Percentiles rank a stretch among this genome's conserved stretches.
Conservation (phyloP, 35 echinoderm and acorn worm genomes). For the Apostichopus parvimensis region DNA sequence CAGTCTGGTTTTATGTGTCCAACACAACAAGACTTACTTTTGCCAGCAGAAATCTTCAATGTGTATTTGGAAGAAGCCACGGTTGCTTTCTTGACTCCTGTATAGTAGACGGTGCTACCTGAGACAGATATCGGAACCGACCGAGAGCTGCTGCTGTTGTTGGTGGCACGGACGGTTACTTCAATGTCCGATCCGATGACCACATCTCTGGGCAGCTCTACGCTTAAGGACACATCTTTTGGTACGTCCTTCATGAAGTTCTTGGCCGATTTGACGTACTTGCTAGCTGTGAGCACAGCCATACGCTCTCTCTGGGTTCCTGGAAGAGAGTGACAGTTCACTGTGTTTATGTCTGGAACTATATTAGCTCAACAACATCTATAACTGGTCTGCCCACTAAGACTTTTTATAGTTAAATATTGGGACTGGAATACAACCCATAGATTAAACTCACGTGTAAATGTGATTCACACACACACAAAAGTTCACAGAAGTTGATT, state of each 20-base stretch:
- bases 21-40: slow-evolving; percentile 55
- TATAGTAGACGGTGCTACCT: slow-evolving; percentile 84
- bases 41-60: slow-evolving; percentile 46
- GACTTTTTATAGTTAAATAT: too few species aligned
- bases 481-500: too few species aligned
- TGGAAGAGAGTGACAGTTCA: background rate
- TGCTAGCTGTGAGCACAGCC: slow-evolving; percentile 73
- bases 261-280: slow-evolving; percentile 71
- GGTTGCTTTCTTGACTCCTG: slow-evolving; percentile 66
- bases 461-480: too few species aligned
- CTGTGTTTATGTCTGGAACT: too few species aligned
- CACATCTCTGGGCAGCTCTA: slow-evolving; percentile 65
- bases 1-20: too few species aligned
- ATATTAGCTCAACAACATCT: too few species aligned
- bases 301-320: slow-evolving; percentile 79
- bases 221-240: slow-evolving; percentile 71
- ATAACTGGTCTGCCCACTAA: too few species aligned
- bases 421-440: too few species aligned
- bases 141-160: slow-evolving; percentile 35
- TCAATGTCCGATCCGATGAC: slow-evolving; percentile 73
- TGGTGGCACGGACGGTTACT: slow-evolving; percentile 54
- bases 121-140: slow-evolving; percentile 63
- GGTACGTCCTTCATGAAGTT: slow-evolving; percentile 65
- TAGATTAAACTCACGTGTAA: too few species aligned
- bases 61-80: slow-evolving; percentile 35